Percentiles rank a stretch among this genome's conserved stretches.
phyloP scores from a whole-genome alignment of 2,113 vertebrate species.

The Spea multiplicata region DNA sequence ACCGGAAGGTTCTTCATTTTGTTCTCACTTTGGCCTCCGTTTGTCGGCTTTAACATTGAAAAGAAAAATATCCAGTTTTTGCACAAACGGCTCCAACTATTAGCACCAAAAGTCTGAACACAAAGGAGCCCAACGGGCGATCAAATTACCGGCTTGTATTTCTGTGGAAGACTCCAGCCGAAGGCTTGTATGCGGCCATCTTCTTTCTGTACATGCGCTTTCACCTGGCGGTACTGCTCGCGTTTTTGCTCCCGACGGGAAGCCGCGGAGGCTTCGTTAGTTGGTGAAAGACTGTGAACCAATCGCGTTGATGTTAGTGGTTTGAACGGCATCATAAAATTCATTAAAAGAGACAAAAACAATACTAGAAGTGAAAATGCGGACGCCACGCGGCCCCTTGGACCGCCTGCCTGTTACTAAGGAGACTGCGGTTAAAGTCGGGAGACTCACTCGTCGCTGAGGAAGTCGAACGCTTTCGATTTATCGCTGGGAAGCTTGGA shows the following conservation, averaged over 20 bases:
- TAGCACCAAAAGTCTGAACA: background rate
- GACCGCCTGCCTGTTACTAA: too few species aligned
- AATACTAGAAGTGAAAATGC: too few species aligned
- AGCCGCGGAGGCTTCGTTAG: slow-evolving; percentile 65
- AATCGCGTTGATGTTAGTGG: background rate
- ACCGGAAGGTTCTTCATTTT: slow-evolving; percentile 95
- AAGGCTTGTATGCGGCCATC: slow-evolving; percentile 92
- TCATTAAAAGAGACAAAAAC: too few species aligned
- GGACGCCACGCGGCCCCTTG: too few species aligned
- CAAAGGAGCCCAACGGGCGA: background rate
- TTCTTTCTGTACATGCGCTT: slow-evolving; percentile 94
- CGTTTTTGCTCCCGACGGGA: slow-evolving; percentile 92
- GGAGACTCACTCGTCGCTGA: slow-evolving; percentile 90
- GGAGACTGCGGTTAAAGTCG: background rate
- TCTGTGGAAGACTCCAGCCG: slow-evolving; percentile 96
- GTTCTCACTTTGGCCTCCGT: slow-evolving; percentile 79
- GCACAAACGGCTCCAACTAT: too few species aligned
- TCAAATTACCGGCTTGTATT: slow-evolving; percentile 80
- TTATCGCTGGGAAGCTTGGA: slow-evolving; percentile 94
- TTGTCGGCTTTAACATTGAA: slow-evolving; percentile 67
- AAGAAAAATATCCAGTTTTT: slow-evolving; percentile 17
- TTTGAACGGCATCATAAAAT: background rate
- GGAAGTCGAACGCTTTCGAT: slow-evolving; percentile 97
- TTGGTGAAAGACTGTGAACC: too few species aligned
- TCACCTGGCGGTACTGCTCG: slow-evolving; percentile 95